Conservation (phyloP, 2,113 vertebrate genomes). For the Crotophaga sulcirostris region DNA sequence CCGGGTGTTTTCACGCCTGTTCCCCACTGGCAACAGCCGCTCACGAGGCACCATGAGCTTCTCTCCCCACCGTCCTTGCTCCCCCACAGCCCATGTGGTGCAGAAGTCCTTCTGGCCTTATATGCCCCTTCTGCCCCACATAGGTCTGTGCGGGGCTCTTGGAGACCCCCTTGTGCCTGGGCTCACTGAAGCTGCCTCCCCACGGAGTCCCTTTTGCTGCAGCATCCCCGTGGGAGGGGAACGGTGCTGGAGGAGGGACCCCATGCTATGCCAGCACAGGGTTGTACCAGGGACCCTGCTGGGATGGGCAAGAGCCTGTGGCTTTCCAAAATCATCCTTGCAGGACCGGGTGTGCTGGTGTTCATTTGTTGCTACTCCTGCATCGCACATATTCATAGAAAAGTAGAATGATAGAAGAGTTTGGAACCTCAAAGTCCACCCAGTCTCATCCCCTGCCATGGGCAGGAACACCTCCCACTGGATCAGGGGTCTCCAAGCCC, state of each 20-base stretch:
- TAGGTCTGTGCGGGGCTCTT: not conserved
- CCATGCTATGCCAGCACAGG: too few relatives aligned
- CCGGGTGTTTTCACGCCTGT: not conserved
- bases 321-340: not conserved
- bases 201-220: not conserved
- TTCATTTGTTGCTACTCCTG: not conserved
- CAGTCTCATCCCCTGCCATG: too few relatives aligned
- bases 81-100: rapidly evolving
- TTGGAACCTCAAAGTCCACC: too few relatives aligned
- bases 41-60: rapidly evolving
- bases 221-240: not conserved
- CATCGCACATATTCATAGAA: not conserved
- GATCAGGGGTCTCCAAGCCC: too few relatives aligned
- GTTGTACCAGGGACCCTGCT: not conserved
- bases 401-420: too few relatives aligned
- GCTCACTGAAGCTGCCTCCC: not conserved
- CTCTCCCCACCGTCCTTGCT: not conserved
- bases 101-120: not conserved
- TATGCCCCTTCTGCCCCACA: rapidly evolving
- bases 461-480: too few relatives aligned
- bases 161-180: not conserved
- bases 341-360: not conserved
- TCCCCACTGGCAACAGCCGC: not conserved
- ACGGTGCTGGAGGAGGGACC: not conserved
- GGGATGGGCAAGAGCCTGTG: not conserved